Evolutionary conservation across 2,888 invertebrate genomes (phyloP), one percentile per base, ranked within the genome.

Genomic region (Digitonthophagus gazella): DNA sequence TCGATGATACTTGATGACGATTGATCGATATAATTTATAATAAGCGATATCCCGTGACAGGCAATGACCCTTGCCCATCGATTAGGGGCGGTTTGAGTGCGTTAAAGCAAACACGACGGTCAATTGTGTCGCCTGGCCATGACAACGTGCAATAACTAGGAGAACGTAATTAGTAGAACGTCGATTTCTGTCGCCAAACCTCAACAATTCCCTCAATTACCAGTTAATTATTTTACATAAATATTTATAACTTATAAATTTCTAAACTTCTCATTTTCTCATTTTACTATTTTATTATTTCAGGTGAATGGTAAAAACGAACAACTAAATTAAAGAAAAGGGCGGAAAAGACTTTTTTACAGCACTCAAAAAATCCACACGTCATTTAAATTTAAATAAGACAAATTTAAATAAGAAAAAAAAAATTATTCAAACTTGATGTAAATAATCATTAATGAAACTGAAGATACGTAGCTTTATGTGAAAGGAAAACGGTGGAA

Each of bases 21-120:
- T 58, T 67, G 67, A 67, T 67, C 58, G 67, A 67, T 58, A 58
- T 67, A 67, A 67, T 66, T 66, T 58, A 58, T 67, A 67, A 67
- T 58, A 58, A 67, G 58, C 67, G 18, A 18, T 28, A 57, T 20
- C 58, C 44, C 18, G 65, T 65, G 65, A 58, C 61, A 58, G 67
- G 11, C 58, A 58, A 67, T 58, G 67, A 22, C 61, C 58, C 58
- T 28, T 44, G 58, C 28, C 11, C 61, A 58, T 58, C 67, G 58
- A 58, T 28, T 67, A 67, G 28, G 55, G 65, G 4, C 8, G n/a
- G n/a, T n/a, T 61, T 3, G 16, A 16, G 61, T 14, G 61, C n/a
- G 16, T 2, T 5, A 61, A 20, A n/a, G 61, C 19, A 28, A 58
- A 66, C 56, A 20, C 20, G 57, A 18, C 19, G 20, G 67, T 58